Conservation (phyloP, 1,140 invertebrate species). For the Tachypleus tridentatus region DNA sequence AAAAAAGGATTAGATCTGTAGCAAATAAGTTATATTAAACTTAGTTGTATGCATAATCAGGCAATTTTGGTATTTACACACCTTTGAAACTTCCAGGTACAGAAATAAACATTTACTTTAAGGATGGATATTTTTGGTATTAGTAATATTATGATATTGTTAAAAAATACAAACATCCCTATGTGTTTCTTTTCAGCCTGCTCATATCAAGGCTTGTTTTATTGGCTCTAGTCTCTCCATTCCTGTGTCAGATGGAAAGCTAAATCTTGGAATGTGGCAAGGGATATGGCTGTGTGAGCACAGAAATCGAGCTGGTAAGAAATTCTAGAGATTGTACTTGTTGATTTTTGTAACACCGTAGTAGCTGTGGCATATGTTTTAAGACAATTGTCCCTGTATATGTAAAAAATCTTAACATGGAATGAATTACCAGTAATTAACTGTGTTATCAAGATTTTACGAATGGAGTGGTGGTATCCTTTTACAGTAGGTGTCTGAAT, state of each 20-base stretch:
- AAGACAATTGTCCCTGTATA: too few species aligned
- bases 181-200: conserved; percentile 51
- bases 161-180: conserved; percentile 1
- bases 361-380: too few species aligned
- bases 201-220: conserved; percentile 91
- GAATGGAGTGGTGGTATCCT: too few species aligned
- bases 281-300: conserved; percentile 96
- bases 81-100: too few species aligned
- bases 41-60: too few species aligned
- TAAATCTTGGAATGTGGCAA: conserved; percentile 91
- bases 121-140: conserved; percentile 7
- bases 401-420: too few species aligned
- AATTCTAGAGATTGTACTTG: background rate
- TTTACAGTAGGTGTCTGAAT: too few species aligned
- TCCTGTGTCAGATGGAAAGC: conserved; percentile 85
- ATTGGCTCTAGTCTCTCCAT: conserved; percentile 86
- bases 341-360: background rate
- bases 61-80: too few species aligned
- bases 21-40: too few species aligned
- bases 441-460: too few species aligned
- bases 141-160: conserved; percentile 8
- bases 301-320: conserved; percentile 56
- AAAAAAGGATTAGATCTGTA: too few species aligned
- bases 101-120: background rate
- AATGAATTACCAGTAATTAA: too few species aligned